Conservation (phyloP, 2,797 vertebrate genomes). For the Falco cherrug region DNA sequence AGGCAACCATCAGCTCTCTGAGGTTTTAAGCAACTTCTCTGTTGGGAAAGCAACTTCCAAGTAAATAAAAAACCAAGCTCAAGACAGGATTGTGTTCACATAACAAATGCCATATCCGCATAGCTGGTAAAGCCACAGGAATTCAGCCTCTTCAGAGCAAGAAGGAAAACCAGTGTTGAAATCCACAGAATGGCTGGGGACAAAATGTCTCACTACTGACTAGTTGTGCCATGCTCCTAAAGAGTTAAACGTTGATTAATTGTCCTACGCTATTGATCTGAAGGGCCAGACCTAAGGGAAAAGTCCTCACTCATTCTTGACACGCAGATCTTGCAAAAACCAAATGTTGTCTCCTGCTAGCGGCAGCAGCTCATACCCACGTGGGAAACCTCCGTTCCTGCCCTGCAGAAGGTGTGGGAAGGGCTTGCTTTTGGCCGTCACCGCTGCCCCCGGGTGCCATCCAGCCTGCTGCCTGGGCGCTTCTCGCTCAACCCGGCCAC, state of each 20-base stretch:
- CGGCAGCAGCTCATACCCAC: accelerated
- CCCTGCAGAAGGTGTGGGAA: accelerated
- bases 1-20: not conserved
- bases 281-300: not conserved
- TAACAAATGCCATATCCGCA: not conserved
- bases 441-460: not conserved
- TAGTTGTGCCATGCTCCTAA: not conserved
- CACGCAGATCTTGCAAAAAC: accelerated
- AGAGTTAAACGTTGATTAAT: not conserved
- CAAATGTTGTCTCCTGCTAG: accelerated
- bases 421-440: not conserved
- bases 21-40: not conserved
- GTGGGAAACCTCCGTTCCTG: not conserved
- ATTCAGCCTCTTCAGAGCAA: not conserved
- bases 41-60: not conserved
- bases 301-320: not conserved
- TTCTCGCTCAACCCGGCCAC: accelerated
- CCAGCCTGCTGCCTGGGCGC: not conserved
- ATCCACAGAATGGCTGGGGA: not conserved
- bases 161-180: not conserved
- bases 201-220: not conserved
- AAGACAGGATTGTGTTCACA: not conserved
- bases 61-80: not conserved
- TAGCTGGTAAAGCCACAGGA: not conserved
- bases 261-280: not conserved